Evolutionary conservation across 2,113 vertebrate genomes (phyloP).

Genomic region (Cepphus grylle): DNA sequence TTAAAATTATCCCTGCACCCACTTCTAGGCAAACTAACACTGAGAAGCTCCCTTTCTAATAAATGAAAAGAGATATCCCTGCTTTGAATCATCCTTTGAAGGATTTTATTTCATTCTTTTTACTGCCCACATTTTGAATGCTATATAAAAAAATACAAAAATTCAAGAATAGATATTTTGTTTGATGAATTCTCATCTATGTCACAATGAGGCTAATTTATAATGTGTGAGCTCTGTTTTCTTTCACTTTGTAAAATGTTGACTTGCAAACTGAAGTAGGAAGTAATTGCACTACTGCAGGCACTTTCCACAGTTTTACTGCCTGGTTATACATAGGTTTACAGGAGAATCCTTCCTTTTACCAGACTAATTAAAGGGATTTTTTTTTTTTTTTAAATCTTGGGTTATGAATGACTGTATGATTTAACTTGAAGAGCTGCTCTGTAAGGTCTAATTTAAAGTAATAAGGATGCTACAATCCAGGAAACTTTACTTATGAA

Average conservation of each 20-base stretch:
- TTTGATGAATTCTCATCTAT: neutral
- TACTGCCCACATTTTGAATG: neutral
- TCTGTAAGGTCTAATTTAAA: neutral
- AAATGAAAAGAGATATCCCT: neutral
- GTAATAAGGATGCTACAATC: conserved; percentile 6
- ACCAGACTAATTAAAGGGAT: neutral
- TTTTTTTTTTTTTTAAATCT: neutral
- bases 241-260: neutral
- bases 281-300: neutral
- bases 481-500: conserved; percentile 40
- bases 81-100: neutral
- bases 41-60: neutral
- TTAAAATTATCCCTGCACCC: neutral
- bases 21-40: neutral
- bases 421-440: neutral
- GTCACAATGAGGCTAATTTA: neutral
- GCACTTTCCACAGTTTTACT: neutral
- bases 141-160: neutral
- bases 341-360: neutral
- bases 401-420: neutral
- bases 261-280: neutral
- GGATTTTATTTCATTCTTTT: neutral
- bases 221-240: neutral
- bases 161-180: neutral
- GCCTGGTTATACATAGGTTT: neutral